Percentiles rank a stretch among this genome's conserved stretches.
These are phyloP conservation scores for Drosophila funebris DNA, from an alignment of 1,140 invertebrate species.

Conservation along the genomic window DNA sequence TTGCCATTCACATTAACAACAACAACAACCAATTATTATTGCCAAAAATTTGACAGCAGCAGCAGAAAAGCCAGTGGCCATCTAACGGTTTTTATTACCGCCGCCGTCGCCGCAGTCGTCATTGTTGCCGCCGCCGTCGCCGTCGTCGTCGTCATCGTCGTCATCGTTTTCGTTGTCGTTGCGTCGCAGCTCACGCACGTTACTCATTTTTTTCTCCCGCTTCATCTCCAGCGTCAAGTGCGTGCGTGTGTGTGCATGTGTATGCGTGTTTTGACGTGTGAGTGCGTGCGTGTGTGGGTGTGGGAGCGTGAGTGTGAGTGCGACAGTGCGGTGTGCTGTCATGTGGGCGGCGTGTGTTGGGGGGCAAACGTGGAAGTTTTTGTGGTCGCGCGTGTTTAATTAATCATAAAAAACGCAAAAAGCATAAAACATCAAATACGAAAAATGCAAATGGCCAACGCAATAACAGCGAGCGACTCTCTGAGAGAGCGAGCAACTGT, in stretches of 20 bases:
- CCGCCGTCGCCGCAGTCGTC: slow-evolving; percentile 17
- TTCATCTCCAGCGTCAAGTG: slow-evolving; percentile 35
- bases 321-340: background rate
- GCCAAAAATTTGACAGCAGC: slow-evolving; percentile 30
- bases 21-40: slow-evolving; percentile 44
- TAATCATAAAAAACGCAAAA: slow-evolving; percentile 68
- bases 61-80: slow-evolving; percentile 15
- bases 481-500: slow-evolving; percentile 9
- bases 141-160: slow-evolving; percentile 1
- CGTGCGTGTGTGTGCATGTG: slow-evolving; percentile 30
- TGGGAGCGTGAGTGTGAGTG: slow-evolving; percentile 30
- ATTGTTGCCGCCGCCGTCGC: background rate
- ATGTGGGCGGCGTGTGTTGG: slow-evolving; percentile 31
- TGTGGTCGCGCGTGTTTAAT: slow-evolving; percentile 77
- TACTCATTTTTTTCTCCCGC: slow-evolving; percentile 42
- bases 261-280: slow-evolving; percentile 16
- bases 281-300: slow-evolving; percentile 23
- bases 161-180: background rate
- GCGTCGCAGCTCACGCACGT: slow-evolving; percentile 39
- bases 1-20: slow-evolving; percentile 52
- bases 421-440: slow-evolving; percentile 15
- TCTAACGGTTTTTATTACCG: slow-evolving; percentile 45
- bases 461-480: slow-evolving; percentile 12
- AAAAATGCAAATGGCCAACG: slow-evolving; percentile 60
- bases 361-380: slow-evolving; percentile 27